Evolutionary conservation across 2,113 vertebrate species (phyloP).

Genomic region (Menura novaehollandiae): DNA sequence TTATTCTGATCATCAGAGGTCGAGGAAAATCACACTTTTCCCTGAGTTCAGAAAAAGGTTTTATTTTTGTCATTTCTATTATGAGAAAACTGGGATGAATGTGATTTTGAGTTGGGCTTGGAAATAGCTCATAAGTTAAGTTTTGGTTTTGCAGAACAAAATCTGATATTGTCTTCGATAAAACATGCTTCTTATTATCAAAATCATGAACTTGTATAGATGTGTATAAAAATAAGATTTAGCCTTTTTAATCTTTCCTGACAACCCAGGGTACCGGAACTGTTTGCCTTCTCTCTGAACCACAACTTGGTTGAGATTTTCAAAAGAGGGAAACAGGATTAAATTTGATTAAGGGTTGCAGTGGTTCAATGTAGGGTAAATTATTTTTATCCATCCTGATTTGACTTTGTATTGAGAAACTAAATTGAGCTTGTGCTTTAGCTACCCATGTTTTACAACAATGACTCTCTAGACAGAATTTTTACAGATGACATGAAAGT

Average conservation of each 20-base stretch:
- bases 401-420: conserved; percentile 13
- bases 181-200: background rate
- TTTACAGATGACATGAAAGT: background rate
- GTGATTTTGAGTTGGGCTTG: conserved; percentile 6
- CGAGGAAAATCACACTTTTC: conserved; percentile 11
- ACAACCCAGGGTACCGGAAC: conserved; percentile 22
- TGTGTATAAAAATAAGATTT: background rate
- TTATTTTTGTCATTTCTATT: conserved; percentile 51
- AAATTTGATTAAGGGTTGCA: conserved; percentile 31
- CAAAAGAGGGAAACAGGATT: conserved; percentile 38
- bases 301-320: background rate
- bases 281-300: conserved; percentile 39
- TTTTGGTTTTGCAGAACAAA: conserved; percentile 1
- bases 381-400: conserved; percentile 41
- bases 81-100: conserved; percentile 27
- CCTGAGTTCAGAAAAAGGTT: conserved; percentile 32
- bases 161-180: background rate
- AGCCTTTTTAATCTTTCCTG: conserved; percentile 23
- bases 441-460: background rate
- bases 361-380: background rate
- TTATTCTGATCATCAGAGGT: conserved; percentile 37
- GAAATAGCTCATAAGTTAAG: background rate
- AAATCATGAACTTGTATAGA: background rate
- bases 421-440: background rate
- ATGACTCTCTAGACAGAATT: background rate